Evolutionary conservation across 2,888 invertebrate genomes (phyloP).

Genomic region (Clusia tigrina): DNA sequence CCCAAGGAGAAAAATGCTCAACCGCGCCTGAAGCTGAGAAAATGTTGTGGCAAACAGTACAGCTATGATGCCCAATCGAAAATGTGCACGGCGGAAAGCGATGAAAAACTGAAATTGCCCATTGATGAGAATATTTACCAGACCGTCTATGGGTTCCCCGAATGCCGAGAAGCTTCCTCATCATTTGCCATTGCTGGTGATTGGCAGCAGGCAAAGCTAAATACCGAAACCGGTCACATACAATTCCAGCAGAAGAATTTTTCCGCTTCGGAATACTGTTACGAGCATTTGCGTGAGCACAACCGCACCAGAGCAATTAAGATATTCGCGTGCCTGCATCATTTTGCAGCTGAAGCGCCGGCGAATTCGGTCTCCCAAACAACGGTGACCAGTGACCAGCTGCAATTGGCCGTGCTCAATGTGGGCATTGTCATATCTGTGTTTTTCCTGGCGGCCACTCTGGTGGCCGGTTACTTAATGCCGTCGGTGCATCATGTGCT

Average conservation of each 20-base stretch:
- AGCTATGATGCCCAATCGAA: slow-evolving; percentile 69
- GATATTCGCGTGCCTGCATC: slow-evolving; percentile 72
- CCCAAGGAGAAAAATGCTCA: slow-evolving; percentile 53
- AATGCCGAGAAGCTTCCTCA: slow-evolving; percentile 38
- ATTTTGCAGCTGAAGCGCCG: slow-evolving; percentile 59
- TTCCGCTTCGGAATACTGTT: slow-evolving; percentile 46
- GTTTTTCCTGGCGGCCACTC: slow-evolving; percentile 81
- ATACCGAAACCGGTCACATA: slow-evolving; percentile 39
- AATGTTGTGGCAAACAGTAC: slow-evolving; percentile 76
- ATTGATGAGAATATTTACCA: slow-evolving; percentile 43
- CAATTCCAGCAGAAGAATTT: slow-evolving; percentile 45
- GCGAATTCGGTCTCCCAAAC: slow-evolving; percentile 4
- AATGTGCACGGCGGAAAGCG: slow-evolving; percentile 59
- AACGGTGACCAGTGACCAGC: slow-evolving; percentile 54
- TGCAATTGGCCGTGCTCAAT: slow-evolving; percentile 78
- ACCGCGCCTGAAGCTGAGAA: slow-evolving; percentile 64
- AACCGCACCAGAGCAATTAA: slow-evolving; percentile 58
- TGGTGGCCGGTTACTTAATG: slow-evolving; percentile 80
- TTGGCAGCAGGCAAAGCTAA: slow-evolving; percentile 44
- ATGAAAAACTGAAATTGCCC: slow-evolving; percentile 40
- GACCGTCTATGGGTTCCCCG: slow-evolving; percentile 54
- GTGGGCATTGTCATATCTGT: slow-evolving; percentile 81
- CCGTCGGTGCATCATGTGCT: slow-evolving; percentile 85
- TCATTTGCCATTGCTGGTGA: slow-evolving; percentile 56
- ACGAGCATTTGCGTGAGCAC: slow-evolving; percentile 44